Base-by-base conservation (phyloP, 2,797 vertebrate genomes). In the Clarias fuscus region DNA sequence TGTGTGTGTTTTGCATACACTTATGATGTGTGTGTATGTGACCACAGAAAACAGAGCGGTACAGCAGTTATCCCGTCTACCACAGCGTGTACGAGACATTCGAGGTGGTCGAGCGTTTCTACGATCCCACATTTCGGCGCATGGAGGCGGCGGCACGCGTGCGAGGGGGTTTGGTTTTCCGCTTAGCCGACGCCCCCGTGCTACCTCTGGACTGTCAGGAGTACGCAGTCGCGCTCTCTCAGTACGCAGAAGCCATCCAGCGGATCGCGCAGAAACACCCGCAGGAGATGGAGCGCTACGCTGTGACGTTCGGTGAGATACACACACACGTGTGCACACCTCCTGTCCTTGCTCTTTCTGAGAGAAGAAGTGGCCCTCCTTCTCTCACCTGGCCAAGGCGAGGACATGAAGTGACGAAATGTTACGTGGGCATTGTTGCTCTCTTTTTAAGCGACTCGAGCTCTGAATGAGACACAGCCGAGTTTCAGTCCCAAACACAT, bases 61-160 rank as follows among this genome's bases (percentile, higher is more conserved):
- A 97, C 90, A 98, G 96, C 91, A 97, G 93, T 89, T 99, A 98
- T 81, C 98, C 98, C 0, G 95, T 98, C 65, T 99, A 99, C 90
- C 98, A 99, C 95, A 99, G 96, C 56, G 95, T 97, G 79, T 99
- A 98, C 73, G 98, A 99, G 92, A 99, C 97, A 4, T 99, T 96
- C 22, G 97, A 99, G 93, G 89, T 98, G 22, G 97, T 99, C 92
- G 95, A 97, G 85, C 93, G 82, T 70, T 98, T 97, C 93, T 99
- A 99, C 20, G 98, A 99, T 92, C 97, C 97, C 0, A 90, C 94
- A 18, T 99, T 98, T 93, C 96, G 93, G 86, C 95, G 96, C 86
- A 96, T 99, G 43, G 94, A 93, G 13, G 89, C 95, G 0, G 96
- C 98, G 90, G 96, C 97, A 15, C 96, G 96, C 89, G 96, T 99